A percentile compares a stretch with the other conserved stretches of the same genome.
These are phyloP conservation scores for Popillia japonica DNA, from an alignment of 1,140 invertebrate genomes.

Conservation along the genomic window DNA sequence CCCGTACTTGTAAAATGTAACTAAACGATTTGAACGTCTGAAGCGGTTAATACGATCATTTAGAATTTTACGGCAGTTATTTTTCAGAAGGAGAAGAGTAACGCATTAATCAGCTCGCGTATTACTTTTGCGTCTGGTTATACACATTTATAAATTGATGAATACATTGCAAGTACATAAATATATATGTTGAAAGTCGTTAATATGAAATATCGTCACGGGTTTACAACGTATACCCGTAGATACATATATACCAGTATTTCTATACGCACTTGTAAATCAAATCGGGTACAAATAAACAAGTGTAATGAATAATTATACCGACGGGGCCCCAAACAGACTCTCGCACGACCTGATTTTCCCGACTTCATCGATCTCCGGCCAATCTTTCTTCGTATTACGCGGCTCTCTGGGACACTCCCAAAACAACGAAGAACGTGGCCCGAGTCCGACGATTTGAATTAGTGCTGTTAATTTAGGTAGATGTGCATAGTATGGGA, in stretches of 20 bases:
- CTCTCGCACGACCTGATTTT: constrained; percentile 26
- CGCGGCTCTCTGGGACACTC: neutral
- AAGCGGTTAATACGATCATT: neutral
- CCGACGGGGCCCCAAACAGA: constrained; percentile 18
- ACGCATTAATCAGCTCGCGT: constrained; percentile 21
- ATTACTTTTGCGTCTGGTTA: constrained; percentile 12
- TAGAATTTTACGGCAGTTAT: constrained; percentile 13
- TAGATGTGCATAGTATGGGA: no score
- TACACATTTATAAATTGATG: constrained; percentile 31
- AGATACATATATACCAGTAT: neutral
- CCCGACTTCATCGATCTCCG: constrained; percentile 26
- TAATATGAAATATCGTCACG: constrained; percentile 29
- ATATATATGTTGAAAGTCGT: constrained; percentile 34
- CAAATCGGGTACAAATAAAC: constrained; percentile 33
- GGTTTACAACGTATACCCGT: neutral
- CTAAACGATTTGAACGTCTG: neutral
- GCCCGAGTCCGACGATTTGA: no score
- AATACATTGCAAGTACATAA: constrained; percentile 34
- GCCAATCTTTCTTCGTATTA: constrained; percentile 16
- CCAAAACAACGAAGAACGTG: neutral
- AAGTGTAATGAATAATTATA: constrained; percentile 29
- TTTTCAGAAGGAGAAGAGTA: constrained; percentile 17
- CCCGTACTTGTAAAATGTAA: neutral
- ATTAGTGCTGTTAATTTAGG: no score
- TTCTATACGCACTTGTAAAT: constrained; percentile 30